Percentiles rank a stretch among this genome's conserved stretches.
Conservation (phyloP, 2,888 invertebrate genomes). For the Arge pagana region DNA sequence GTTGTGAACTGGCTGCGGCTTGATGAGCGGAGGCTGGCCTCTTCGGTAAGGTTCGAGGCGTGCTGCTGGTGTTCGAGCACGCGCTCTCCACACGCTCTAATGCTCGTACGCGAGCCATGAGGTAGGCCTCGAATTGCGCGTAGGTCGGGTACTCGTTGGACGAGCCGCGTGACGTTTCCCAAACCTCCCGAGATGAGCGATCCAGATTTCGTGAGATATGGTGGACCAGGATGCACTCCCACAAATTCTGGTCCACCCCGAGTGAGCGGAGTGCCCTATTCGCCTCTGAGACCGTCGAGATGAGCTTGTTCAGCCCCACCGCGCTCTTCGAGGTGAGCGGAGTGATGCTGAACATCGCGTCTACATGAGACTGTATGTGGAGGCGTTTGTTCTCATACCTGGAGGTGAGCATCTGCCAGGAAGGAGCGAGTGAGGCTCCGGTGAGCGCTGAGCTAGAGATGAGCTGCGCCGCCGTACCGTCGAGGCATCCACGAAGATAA, state of each 20-base stretch:
- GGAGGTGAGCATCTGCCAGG: slow-evolving; percentile 25
- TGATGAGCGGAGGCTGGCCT: neutral
- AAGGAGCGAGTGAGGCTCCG: slow-evolving; percentile 22
- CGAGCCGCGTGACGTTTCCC: slow-evolving; percentile 16
- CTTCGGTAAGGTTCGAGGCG: neutral
- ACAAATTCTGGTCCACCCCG: neutral
- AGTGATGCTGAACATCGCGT: slow-evolving; percentile 16
- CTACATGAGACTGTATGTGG: slow-evolving; percentile 22
- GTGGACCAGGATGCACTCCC: slow-evolving; percentile 11
- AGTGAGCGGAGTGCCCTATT: slow-evolving; percentile 1
- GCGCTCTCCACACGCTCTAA: slow-evolving; percentile 17
- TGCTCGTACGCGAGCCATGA: slow-evolving; percentile 12
- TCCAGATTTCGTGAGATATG: slow-evolving; percentile 11
- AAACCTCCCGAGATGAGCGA: slow-evolving; percentile 7
- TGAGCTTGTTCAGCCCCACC: neutral
- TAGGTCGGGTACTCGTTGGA: slow-evolving; percentile 4
- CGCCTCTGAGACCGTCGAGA: slow-evolving; percentile 7
- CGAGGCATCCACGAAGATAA: slow-evolving; percentile 25
- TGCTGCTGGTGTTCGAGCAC: neutral
- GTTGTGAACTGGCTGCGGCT: too few species aligned
- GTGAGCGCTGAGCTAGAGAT: slow-evolving; percentile 23
- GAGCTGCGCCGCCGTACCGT: slow-evolving; percentile 23
- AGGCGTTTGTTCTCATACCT: slow-evolving; percentile 30
- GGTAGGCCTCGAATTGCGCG: slow-evolving; percentile 8
- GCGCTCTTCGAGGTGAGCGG: slow-evolving; percentile 5